Evolutionary conservation across 2,888 invertebrate genomes (phyloP), one percentile per base, ranked within the genome.

Genomic region (Eupithecia inturbata): DNA sequence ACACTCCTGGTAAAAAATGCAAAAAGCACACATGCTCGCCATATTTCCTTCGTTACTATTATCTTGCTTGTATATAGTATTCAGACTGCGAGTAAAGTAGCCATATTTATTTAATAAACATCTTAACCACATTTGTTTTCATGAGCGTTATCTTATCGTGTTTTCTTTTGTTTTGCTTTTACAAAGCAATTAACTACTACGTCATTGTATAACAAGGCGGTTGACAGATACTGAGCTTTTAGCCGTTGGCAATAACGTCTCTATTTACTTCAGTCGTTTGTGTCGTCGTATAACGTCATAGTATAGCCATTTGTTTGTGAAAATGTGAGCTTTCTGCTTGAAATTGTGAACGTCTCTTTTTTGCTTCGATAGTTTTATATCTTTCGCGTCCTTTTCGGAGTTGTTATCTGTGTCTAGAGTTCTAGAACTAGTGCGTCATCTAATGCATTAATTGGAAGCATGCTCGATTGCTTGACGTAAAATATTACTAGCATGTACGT

Each of bases 151-250:
- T 84, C 84, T 86, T 86, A 87, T 87, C 87, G 79, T 72, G 70
- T 80, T 78, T 84, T 84, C 83, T 86, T 87, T 86, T 86, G 86
- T 85, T 85, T 83, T 81, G 81, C 80, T 82, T 79, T 80, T 79
- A 79, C 81, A 74, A 75, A 78, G 74, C 81, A 79, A 82, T 82
- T 84, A 83, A 74, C 76, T 76, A 64, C 63, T 66, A 77, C 78
- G 77, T 80, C 77, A 79, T 78, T 63, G 73, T 49, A 41, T 31
- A 36, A 22, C 28, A 63, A 49, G 64, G 68, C 72, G 68, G 45
- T 70, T 28, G 73, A 71, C 76, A 68, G 76, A 79, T 80, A 79
- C 67, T 81, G 74, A 72, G 67, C 81, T 79, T 80, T 83, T 69
- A 75, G 74, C 68, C 71, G 70, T 76, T 77, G 78, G n/a, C 68